Base-by-base conservation (phyloP, 2,113 vertebrate species). In the Stigmatopora argus region DNA sequence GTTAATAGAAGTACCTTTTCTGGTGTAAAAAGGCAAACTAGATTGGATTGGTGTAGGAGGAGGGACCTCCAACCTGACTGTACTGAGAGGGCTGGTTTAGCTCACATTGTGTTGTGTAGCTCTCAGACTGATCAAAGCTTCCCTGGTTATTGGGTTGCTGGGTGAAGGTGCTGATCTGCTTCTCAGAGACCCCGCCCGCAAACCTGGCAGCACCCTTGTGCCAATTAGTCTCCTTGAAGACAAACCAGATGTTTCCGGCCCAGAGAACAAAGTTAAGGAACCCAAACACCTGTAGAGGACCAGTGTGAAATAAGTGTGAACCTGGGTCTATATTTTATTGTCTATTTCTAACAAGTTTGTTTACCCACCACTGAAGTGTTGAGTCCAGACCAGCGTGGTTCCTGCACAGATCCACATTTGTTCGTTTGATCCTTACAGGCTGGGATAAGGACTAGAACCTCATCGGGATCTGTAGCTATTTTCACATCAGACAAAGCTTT, bases 191-290 rank as follows among this genome's bases (percentile, higher is more conserved):
- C 3, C 91, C 91, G 0, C 82, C 77, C 18, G 93, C 44, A 12
- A 94, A 91, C 60, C 90, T 90, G 49, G 92, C 91, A 56, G 92
- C 81, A 10, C 93, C 94, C 81, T 96, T 94, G 69, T 98, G 96
- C 97, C 97, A 99, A 63, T 92, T 86, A 0, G 97, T 99, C 90
- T 99, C 97, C 89, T 99, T 99, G 85, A 98, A 99, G 82, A 99
- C 97, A 87, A 99, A 99, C 97, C 97, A 99, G 86, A 99, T 98
- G 86, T 99, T 98, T 79, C 97, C 97, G 73, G 97, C 97, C 97
- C 97, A 99, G 19, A 99, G 93, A 69, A 99, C 94, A 79, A 99
- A 98, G 90, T 99, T 99, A 82, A 99, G 92, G 89, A 94, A 99
- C 71, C 97, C 97, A 80, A 99, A 99, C 48, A 93, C 94, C 96